Conservation (phyloP, 1,140 invertebrate species). For the Sinonovacula constricta region DNA sequence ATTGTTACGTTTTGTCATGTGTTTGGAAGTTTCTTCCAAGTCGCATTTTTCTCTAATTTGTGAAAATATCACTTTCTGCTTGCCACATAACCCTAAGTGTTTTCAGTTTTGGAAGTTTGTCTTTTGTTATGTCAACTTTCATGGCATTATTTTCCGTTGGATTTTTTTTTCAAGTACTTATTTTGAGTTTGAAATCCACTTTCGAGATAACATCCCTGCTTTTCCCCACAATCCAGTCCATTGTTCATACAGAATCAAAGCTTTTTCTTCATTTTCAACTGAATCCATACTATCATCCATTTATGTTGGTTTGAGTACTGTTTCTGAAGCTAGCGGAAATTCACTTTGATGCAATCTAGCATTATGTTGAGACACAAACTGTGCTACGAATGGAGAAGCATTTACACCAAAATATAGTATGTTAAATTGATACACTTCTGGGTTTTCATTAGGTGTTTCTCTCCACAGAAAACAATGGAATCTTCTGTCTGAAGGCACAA, state of each 20-base stretch:
- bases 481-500: slow-evolving; percentile 4
- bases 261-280: not conserved
- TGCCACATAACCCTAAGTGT: slow-evolving; percentile 30
- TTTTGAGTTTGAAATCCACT: slow-evolving; percentile 28
- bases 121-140: slow-evolving; percentile 18
- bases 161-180: slow-evolving; percentile 13
- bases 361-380: slow-evolving; percentile 20
- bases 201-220: slow-evolving; percentile 14
- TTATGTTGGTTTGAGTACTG: not conserved
- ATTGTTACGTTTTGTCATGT: slow-evolving; percentile 26
- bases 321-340: slow-evolving; percentile 3
- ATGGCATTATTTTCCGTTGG: slow-evolving; percentile 7
- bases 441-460: not conserved
- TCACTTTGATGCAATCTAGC: slow-evolving; percentile 1
- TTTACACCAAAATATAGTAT: slow-evolving; percentile 36
- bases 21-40: too few relatives aligned
- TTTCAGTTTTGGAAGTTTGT: slow-evolving; percentile 28
- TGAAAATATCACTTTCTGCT: slow-evolving; percentile 38
- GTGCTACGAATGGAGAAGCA: slow-evolving; percentile 34
- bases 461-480: slow-evolving; percentile 41
- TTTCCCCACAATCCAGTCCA: not conserved
- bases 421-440: slow-evolving; percentile 39
- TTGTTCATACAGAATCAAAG: not conserved
- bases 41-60: too few relatives aligned
- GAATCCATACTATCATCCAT: slow-evolving; percentile 26